Evolutionary conservation across 1,140 invertebrate species (phyloP), one percentile per base, ranked within the genome.

Genomic region (Leptinotarsa defecta): DNA sequence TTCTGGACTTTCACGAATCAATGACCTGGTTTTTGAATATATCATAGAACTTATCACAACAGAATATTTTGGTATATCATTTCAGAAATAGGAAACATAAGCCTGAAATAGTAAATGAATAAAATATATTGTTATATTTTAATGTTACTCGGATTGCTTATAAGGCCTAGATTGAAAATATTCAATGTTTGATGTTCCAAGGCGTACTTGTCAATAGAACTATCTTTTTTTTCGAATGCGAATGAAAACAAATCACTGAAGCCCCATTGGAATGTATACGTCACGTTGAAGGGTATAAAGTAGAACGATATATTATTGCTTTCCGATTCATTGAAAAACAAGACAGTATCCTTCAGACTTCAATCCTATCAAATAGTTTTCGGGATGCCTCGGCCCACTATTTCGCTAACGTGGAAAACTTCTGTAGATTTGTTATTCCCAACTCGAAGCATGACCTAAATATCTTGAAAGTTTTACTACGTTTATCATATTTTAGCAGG

Each of bases 401-500:
- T 43, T 68, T 57, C n/a, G 52, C 52, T 57, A 24, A 17, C 65
- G 17, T 43, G 19, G 22, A 43, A 68, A 19, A 69, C 68, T 43
- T 24, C 19, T 5, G 63, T 27, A 61, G 49, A 73, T 73, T 73
- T 73, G 65, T 64, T 65, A 52, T 73, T 73, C 34, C 61, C 24
- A 20, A 13, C 61, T 65, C 57, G 63, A 15, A 64, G 65, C 61
- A 62, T 49, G 57, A 34, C 74, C 67, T 17, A 48, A 69, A 74
- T 74, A 69, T 74, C 67, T 48, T 27, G 57, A 49, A 62, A 74
- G 63, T 63, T 74, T n/a, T 15, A 8, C 68, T 61, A 73, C 76
- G 62, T 79, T 73, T 73, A 79, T 68, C 76, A 77, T 74, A 76
- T 74, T 52, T 68, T 15, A 68, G 19, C 27, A n/a, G 48, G 48